These are phyloP conservation scores for Portunus trituberculatus DNA, from an alignment of 1,140 invertebrate species.

Conservation along the genomic window DNA sequence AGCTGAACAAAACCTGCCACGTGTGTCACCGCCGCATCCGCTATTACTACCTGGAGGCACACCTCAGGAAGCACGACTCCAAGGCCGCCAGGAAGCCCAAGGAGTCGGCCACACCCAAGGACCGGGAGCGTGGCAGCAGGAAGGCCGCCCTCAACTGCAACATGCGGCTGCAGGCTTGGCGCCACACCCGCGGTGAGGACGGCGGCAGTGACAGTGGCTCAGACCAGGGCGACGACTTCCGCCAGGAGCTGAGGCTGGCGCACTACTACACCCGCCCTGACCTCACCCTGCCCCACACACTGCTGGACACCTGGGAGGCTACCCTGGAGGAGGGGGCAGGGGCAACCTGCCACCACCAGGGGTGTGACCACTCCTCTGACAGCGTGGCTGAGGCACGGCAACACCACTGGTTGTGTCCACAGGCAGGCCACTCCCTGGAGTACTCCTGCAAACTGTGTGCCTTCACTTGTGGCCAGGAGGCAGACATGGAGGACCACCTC, in stretches of 20 bases:
- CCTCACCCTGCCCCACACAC: not conserved
- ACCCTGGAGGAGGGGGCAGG: not conserved
- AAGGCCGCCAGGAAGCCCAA: not conserved
- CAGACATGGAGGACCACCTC: conserved; percentile 32
- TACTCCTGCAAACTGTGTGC: not conserved
- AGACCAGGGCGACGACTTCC: conserved; percentile 43
- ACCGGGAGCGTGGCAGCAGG: not conserved
- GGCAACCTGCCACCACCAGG: conserved; percentile 34
- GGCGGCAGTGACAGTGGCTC: conserved; percentile 23
- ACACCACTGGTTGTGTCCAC: conserved; percentile 33
- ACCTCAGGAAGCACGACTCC: conserved; percentile 40
- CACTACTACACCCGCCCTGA: conserved; percentile 17
- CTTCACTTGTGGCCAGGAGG: not conserved
- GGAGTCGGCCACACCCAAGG: not conserved
- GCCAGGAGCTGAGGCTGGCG: not conserved
- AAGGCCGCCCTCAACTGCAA: conserved; percentile 64
- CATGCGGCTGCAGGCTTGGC: conserved; percentile 57
- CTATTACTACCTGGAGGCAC: conserved; percentile 42
- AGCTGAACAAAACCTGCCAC: conserved; percentile 39
- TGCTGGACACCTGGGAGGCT: conserved; percentile 37
- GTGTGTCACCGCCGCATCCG: conserved; percentile 39
- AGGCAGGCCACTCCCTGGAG: not conserved
- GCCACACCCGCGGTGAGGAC: not conserved
- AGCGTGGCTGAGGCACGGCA: not conserved
- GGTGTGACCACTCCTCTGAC: conserved; percentile 29